Evolutionary conservation across 2,113 vertebrate genomes (phyloP).

Genomic region (Pedionomus torquatus): DNA sequence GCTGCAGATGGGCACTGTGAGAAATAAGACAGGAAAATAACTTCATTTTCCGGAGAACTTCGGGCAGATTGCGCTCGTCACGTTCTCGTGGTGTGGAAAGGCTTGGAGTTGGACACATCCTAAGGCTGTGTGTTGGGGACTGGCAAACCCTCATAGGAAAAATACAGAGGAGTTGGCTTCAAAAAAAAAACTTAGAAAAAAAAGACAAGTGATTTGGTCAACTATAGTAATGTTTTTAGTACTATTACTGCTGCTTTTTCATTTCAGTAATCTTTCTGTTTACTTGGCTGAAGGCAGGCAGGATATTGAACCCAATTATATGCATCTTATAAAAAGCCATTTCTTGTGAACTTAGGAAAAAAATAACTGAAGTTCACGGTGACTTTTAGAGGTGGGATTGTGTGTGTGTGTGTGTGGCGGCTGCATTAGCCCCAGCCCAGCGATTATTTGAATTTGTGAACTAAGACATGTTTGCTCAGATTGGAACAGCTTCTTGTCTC

Average conservation of each 20-base stretch:
- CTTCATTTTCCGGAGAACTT: background rate
- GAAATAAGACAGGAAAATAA: background rate
- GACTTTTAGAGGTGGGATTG: background rate
- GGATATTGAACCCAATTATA: background rate
- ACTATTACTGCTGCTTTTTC: background rate
- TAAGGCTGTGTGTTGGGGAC: background rate
- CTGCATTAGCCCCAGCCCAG: background rate
- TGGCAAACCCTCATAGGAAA: background rate
- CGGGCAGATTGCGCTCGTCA: background rate
- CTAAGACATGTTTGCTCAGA: background rate
- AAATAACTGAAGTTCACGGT: background rate
- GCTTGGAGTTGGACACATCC: background rate
- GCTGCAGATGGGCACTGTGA: background rate
- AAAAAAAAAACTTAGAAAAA: background rate
- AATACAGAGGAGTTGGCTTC: background rate
- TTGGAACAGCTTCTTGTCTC: slow-evolving; percentile 4
- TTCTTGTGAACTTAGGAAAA: background rate
- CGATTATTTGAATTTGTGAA: slow-evolving; percentile 32
- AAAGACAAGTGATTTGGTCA: background rate
- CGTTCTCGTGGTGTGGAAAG: background rate
- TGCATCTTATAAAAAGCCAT: background rate
- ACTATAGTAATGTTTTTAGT: background rate
- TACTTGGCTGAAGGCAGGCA: background rate
- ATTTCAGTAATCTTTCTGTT: background rate
- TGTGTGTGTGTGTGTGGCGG: background rate